phyloP scores from a whole-genome alignment of 92 coral and sea anemone genomes.

The Anthopleura xanthogrammica region DNA sequence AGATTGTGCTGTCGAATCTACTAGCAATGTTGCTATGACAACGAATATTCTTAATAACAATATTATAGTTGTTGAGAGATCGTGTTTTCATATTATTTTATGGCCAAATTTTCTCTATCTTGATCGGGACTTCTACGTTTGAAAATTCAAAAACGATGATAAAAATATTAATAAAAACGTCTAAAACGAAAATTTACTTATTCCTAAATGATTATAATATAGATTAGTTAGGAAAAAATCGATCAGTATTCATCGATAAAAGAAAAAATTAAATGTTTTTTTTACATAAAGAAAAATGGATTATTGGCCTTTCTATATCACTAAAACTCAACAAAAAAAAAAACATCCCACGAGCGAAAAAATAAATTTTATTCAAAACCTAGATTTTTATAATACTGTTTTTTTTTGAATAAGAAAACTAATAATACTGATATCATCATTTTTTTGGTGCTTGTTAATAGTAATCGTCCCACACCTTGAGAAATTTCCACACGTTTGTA shows the following conservation, averaged over 20 bases:
- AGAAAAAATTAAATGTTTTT: too few species aligned
- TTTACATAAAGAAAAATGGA: neutral
- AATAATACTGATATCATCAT: too few species aligned
- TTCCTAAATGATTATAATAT: neutral
- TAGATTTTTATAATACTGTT: too few species aligned
- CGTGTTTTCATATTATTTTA: neutral
- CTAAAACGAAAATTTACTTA: neutral
- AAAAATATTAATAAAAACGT: neutral
- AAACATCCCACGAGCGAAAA: neutral
- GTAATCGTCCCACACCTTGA: neutral
- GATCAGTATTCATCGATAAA: neutral
- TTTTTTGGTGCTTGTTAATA: neutral
- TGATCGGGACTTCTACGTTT: neutral
- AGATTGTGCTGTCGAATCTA: neutral
- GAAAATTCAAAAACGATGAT: neutral
- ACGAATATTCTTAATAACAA: neutral
- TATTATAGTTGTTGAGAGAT: neutral
- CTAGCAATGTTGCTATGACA: constrained; percentile 10
- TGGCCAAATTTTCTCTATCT: neutral
- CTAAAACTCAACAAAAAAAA: too few species aligned
- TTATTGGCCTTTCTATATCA: neutral
- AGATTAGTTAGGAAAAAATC: neutral
- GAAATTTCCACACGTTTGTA: neutral
- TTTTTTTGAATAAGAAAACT: too few species aligned
- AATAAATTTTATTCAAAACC: too few species aligned